Percentiles rank a stretch among this genome's conserved stretches.
Conservation (phyloP, 2,888 invertebrate species). For the Heteromyza rotundicornis region DNA sequence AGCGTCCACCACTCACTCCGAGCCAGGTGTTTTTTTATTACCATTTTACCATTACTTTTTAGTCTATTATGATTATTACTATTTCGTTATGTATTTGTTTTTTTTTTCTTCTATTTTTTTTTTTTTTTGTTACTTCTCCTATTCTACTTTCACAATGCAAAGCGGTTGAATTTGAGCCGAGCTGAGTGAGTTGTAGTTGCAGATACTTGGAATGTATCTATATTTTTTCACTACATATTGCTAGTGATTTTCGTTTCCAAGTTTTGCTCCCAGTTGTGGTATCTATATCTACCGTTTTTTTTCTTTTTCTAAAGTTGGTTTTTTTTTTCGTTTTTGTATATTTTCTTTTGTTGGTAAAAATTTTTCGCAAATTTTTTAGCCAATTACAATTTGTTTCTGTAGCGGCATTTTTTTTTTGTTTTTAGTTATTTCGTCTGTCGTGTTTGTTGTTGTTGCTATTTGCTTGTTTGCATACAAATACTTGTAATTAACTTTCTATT, state of each 20-base stretch:
- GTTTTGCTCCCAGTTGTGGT: background rate
- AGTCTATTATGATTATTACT: constrained; percentile 23
- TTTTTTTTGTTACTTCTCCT: constrained; percentile 36
- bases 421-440: no score
- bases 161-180: constrained; percentile 11
- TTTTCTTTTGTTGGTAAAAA: background rate
- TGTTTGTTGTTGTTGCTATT: background rate
- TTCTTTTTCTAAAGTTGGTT: constrained; percentile 23
- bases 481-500: constrained; percentile 51
- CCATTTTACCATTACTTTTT: constrained; percentile 34
- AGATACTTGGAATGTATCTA: background rate
- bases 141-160: constrained; percentile 27
- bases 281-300: constrained; percentile 36
- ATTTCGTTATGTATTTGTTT: constrained; percentile 35
- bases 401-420: no score
- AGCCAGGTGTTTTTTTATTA: constrained; percentile 47
- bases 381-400: background rate
- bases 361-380: background rate
- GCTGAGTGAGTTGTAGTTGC: background rate
- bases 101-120: constrained; percentile 33
- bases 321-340: constrained; percentile 20
- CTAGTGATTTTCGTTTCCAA: no score
- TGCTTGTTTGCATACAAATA: constrained; percentile 14
- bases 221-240: no score
- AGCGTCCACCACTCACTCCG: no score